Conservation (phyloP, 2,888 invertebrate genomes). For the Perizoma affinitatum region DNA sequence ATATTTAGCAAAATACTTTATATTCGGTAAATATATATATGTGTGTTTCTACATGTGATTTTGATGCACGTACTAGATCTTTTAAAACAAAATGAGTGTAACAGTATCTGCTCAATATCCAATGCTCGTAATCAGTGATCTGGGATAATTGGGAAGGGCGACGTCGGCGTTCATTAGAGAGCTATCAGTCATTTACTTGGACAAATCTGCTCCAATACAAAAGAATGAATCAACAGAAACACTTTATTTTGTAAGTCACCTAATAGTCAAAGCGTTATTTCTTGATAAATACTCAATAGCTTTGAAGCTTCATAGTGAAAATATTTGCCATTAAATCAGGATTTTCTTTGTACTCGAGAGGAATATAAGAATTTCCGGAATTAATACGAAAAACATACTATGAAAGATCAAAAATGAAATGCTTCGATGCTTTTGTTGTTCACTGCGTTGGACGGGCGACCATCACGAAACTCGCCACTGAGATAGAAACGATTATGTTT, state of each 20-base stretch:
- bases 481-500: too few relatives aligned
- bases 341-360: background rate
- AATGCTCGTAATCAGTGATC: conserved; percentile 15
- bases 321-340: too few relatives aligned
- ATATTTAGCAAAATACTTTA: too few relatives aligned
- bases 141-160: conserved; percentile 20
- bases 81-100: background rate
- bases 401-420: too few relatives aligned
- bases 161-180: conserved; percentile 23
- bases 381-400: too few relatives aligned
- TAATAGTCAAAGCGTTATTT: conserved; percentile 2
- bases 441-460: too few relatives aligned
- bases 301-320: background rate
- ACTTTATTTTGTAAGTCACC: conserved; percentile 4
- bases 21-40: too few relatives aligned
- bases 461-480: too few relatives aligned
- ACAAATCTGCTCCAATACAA: conserved; percentile 15
- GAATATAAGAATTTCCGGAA: background rate
- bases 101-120: conserved; percentile 9
- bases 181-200: conserved; percentile 13
- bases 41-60: background rate
- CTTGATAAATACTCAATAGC: background rate
- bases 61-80: background rate
- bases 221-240: conserved; percentile 14
- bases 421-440: too few relatives aligned